Percentiles rank a stretch among this genome's conserved stretches.
Evolutionary conservation across 2,888 invertebrate species (phyloP).

Genomic region (Notodonta ziczac): DNA sequence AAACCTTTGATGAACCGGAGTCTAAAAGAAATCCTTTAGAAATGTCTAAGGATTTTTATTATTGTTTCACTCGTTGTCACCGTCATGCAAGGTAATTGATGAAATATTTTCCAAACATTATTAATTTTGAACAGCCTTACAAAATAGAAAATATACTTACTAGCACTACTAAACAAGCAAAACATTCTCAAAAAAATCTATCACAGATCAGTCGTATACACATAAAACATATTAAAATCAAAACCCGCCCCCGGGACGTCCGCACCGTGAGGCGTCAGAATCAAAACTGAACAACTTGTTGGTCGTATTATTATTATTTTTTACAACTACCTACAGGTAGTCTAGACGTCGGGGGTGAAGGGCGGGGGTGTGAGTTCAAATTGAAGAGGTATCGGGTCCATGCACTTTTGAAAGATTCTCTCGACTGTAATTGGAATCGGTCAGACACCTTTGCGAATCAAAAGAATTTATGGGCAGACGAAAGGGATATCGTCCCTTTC

Average conservation of each 20-base stretch:
- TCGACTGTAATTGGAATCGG: conserved; percentile 7
- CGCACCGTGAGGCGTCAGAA: conserved; percentile 1
- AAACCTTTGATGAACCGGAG: too few species aligned
- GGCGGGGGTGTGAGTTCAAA: conserved; percentile 7
- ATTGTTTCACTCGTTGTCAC: too few species aligned
- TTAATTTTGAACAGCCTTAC: not conserved
- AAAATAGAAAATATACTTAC: conserved; percentile 51
- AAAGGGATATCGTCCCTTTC: too few species aligned
- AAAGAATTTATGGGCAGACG: conserved; percentile 1
- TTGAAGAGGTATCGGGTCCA: conserved; percentile 20
- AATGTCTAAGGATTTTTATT: too few species aligned
- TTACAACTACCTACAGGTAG: conserved; percentile 28
- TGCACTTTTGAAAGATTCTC: conserved; percentile 28
- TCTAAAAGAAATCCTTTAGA: too few species aligned
- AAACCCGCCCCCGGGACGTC: conserved; percentile 23
- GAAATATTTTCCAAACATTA: too few species aligned
- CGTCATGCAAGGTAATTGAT: too few species aligned
- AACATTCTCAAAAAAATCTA: conserved; percentile 49
- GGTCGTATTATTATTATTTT: conserved; percentile 10
- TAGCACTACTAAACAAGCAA: conserved; percentile 56
- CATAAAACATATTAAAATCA: conserved; percentile 17
- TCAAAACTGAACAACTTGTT: conserved; percentile 27
- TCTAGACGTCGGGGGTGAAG: conserved; percentile 32
- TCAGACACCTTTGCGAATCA: conserved; percentile 24
- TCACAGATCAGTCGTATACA: conserved; percentile 30